Evolutionary conservation across 2,888 invertebrate species (phyloP).

Genomic region (Aspidiotus rigidus): DNA sequence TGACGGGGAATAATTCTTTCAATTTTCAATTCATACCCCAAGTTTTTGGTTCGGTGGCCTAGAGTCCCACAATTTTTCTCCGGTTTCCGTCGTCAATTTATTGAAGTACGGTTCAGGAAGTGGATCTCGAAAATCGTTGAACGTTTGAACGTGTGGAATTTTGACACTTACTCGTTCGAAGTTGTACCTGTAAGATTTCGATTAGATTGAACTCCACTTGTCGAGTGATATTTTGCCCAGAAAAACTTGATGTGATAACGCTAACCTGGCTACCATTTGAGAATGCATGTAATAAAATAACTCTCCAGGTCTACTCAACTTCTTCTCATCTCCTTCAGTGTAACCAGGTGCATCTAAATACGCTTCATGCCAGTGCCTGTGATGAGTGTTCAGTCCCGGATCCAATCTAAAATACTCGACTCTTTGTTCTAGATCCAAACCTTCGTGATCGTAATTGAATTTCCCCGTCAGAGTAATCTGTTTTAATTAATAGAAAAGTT

Average conservation of each 20-base stretch:
- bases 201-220: too few relatives aligned
- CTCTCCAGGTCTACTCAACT: not conserved
- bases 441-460: not conserved
- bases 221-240: not conserved
- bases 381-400: not conserved
- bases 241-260: not conserved
- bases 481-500: too few relatives aligned
- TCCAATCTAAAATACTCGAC: not conserved
- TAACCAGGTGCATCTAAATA: not conserved
- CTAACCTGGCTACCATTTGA: not conserved
- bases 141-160: not conserved
- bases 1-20: too few relatives aligned
- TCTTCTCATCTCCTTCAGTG: not conserved
- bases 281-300: not conserved
- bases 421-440: not conserved
- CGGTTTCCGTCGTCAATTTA: not conserved
- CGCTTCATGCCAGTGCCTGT: not conserved
- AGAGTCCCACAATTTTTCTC: not conserved
- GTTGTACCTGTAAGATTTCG: not conserved
- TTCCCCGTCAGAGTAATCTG: too few relatives aligned
- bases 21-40: not conserved
- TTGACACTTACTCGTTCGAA: not conserved
- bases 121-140: not conserved
- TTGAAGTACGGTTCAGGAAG: not conserved
- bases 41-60: not conserved